Percentiles rank a stretch among this genome's conserved stretches.
phyloP scores from a whole-genome alignment of 2,888 invertebrate genomes.

The Andrena haemorrhoa region DNA sequence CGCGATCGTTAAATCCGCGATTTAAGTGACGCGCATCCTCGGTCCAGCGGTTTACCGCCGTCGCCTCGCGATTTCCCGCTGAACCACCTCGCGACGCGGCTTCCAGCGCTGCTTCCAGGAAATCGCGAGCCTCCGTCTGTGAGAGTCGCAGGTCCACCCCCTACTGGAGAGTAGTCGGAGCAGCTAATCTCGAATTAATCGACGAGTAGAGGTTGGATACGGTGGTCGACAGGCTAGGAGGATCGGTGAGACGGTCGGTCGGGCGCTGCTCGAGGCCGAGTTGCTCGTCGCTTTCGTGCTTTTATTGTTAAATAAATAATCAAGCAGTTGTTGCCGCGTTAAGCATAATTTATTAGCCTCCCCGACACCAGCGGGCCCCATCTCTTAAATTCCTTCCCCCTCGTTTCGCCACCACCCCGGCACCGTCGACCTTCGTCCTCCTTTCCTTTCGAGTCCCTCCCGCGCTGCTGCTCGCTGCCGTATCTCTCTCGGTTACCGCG shows the following conservation, averaged over 20 bases:
- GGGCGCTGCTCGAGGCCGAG: constrained; percentile 14
- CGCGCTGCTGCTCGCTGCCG: not conserved
- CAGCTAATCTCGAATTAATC: not conserved
- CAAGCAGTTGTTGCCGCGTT: constrained; percentile 81
- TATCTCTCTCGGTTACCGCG: constrained; percentile 4
- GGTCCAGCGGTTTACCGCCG: constrained; percentile 53
- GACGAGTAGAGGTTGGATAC: not conserved
- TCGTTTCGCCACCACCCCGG: constrained; percentile 51
- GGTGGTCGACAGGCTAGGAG: not conserved
- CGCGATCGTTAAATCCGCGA: constrained; percentile 67
- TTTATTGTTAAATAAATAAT: constrained; percentile 84
- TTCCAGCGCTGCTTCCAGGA: not conserved
- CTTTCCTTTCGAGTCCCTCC: constrained; percentile 41
- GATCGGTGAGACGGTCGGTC: not conserved
- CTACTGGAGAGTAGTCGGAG: no score
- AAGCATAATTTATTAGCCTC: constrained; percentile 82
- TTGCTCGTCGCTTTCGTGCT: constrained; percentile 63
- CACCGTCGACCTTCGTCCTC: constrained; percentile 42
- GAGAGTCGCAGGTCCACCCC: no score
- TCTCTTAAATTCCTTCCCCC: constrained; percentile 69
- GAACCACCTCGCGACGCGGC: not conserved
- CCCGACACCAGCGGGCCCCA: constrained; percentile 61
- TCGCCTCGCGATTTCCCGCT: constrained; percentile 10
- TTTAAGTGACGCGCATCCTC: constrained; percentile 55
- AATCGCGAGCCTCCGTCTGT: not conserved